Evolutionary conservation across 2,888 invertebrate genomes (phyloP).

Genomic region (Pinctada fucata): DNA sequence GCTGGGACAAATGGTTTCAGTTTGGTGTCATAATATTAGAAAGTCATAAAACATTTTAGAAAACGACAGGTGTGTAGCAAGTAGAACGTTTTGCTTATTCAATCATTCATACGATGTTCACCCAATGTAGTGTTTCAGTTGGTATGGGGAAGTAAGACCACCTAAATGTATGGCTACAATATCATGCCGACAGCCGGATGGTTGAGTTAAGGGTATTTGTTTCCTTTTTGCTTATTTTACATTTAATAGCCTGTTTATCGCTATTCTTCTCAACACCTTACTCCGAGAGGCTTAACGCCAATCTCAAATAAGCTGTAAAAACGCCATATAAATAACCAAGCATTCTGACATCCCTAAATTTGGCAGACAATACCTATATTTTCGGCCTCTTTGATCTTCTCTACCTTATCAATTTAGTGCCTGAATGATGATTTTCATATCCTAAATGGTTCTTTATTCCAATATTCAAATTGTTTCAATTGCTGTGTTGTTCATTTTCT

Average conservation of each 20-base stretch:
- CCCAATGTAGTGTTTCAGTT: too few relatives aligned
- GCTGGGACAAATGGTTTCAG: too few relatives aligned
- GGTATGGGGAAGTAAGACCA: too few relatives aligned
- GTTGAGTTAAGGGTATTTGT: too few relatives aligned
- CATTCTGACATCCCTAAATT: background rate
- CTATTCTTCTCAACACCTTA: background rate
- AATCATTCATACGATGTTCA: too few relatives aligned
- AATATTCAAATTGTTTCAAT: background rate
- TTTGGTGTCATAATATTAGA: too few relatives aligned
- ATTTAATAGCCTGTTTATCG: background rate
- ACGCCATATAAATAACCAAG: background rate
- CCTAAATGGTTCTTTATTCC: background rate
- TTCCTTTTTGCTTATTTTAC: background rate
- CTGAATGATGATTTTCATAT: background rate
- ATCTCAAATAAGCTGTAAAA: conserved; percentile 1
- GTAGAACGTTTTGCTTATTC: too few relatives aligned
- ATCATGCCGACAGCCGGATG: too few relatives aligned
- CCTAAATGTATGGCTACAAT: too few relatives aligned
- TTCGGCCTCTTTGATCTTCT: background rate
- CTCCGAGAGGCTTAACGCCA: background rate
- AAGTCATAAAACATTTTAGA: too few relatives aligned
- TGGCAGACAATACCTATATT: conserved; percentile 1
- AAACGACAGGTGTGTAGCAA: too few relatives aligned
- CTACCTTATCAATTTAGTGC: background rate
- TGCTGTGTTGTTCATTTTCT: background rate